Conservation (phyloP, 2,113 vertebrate genomes). For the Ahaetulla prasina region DNA sequence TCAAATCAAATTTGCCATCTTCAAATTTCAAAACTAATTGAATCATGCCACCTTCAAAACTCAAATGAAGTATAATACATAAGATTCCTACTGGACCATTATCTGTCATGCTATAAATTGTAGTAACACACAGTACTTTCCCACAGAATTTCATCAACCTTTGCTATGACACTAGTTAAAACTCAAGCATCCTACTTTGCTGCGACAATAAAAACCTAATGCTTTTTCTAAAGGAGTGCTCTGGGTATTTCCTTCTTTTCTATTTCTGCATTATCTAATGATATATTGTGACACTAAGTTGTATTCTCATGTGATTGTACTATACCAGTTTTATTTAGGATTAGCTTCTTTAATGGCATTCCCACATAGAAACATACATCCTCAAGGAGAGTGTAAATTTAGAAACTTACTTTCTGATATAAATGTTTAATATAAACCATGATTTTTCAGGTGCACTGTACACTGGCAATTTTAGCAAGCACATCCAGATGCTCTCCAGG, state of each 20-base stretch:
- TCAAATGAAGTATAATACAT: not conserved
- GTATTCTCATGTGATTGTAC: not conserved
- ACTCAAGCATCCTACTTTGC: not conserved
- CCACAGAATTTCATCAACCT: not conserved
- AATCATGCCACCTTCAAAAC: not conserved
- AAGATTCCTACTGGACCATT: not conserved
- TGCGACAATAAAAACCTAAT: not conserved
- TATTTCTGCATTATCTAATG: conserved; percentile 17
- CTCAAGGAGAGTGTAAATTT: not conserved
- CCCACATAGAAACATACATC: not conserved
- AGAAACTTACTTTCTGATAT: not conserved
- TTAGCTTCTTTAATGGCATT: not conserved
- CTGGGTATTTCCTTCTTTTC: conserved; percentile 24
- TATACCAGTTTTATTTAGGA: not conserved
- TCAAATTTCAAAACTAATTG: not conserved
- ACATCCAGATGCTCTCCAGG: not conserved
- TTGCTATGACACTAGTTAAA: conserved; percentile 18
- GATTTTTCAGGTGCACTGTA: not conserved
- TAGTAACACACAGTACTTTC: conserved; percentile 10
- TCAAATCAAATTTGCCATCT: not conserved
- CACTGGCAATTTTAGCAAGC: not conserved
- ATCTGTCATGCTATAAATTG: not conserved
- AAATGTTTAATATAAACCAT: not conserved
- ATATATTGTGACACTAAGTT: not conserved
- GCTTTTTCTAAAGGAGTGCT: conserved; percentile 22